Evolutionary conservation across 1,140 invertebrate species (phyloP).

Genomic region (Orchestia grillus): DNA sequence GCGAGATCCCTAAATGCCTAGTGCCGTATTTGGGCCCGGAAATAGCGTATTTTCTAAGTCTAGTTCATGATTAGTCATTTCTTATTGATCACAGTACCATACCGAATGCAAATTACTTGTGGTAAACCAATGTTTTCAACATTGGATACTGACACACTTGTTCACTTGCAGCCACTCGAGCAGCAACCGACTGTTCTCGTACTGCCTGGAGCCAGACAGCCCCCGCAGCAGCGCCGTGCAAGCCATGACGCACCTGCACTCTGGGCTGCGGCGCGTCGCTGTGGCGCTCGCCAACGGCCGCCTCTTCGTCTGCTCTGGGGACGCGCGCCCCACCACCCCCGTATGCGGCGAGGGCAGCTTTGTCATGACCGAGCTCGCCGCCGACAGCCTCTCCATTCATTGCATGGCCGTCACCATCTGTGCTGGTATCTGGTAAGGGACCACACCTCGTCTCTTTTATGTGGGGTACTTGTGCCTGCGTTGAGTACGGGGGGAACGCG

Average conservation of each 20-base stretch:
- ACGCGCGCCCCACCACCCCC: conserved; percentile 76
- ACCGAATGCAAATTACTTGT: no score
- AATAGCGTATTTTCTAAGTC: no score
- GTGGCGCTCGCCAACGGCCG: conserved; percentile 82
- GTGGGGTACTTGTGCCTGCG: background rate
- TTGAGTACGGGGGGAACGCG: background rate
- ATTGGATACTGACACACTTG: background rate
- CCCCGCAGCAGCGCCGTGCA: conserved; percentile 75
- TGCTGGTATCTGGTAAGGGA: conserved; percentile 58
- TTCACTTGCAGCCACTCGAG: conserved; percentile 9
- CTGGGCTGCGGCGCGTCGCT: conserved; percentile 78
- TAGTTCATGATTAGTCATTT: conserved; percentile 34
- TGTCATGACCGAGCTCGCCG: conserved; percentile 82
- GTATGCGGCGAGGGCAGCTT: conserved; percentile 80
- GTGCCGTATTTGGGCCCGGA: no score
- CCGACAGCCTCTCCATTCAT: conserved; percentile 62
- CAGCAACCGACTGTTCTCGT: conserved; percentile 18
- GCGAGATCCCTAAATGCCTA: no score
- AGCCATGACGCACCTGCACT: conserved; percentile 77
- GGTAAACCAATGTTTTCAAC: no score
- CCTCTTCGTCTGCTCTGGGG: conserved; percentile 80
- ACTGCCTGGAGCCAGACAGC: conserved; percentile 73
- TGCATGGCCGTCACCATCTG: conserved; percentile 62
- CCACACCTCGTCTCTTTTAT: background rate
- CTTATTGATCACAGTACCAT: conserved; percentile 47